phyloP scores from a whole-genome alignment of 2,113 vertebrate species.

The Oryzias woworae region DNA sequence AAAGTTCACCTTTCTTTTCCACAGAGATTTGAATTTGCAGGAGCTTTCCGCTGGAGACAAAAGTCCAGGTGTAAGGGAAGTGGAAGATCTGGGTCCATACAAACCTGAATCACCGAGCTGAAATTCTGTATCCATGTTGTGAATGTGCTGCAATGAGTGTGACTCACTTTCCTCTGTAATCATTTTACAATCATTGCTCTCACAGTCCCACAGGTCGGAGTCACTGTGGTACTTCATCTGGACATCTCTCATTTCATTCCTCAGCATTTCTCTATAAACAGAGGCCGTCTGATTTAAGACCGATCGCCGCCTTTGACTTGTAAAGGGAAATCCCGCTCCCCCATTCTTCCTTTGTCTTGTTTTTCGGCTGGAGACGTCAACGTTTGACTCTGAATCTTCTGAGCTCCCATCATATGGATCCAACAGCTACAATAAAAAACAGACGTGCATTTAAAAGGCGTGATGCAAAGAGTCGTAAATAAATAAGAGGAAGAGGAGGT shows the following conservation, averaged over 20 bases:
- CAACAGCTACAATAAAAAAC: constrained; percentile 68
- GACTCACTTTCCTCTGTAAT: constrained; percentile 7
- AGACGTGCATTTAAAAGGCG: constrained; percentile 12
- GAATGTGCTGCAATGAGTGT: constrained; percentile 20
- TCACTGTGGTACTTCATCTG: constrained; percentile 65
- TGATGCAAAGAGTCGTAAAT: constrained; percentile 1
- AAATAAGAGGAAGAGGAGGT: neutral
- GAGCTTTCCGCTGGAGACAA: constrained; percentile 12
- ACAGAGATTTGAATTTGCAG: constrained; percentile 15
- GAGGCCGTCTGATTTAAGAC: constrained; percentile 21
- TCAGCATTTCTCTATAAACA: constrained; percentile 24
- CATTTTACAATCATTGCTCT: constrained; percentile 4
- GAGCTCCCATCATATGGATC: constrained; percentile 85
- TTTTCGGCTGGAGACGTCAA: constrained; percentile 27
- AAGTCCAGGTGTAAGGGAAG: neutral
- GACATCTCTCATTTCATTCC: constrained; percentile 24
- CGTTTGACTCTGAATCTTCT: constrained; percentile 79
- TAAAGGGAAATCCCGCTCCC: constrained; percentile 31
- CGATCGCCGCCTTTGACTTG: constrained; percentile 32
- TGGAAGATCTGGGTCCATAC: neutral
- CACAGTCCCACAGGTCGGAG: constrained; percentile 39
- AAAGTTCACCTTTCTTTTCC: constrained; percentile 69
- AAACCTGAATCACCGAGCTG: constrained; percentile 33
- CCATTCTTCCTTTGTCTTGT: constrained; percentile 20
- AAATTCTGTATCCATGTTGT: constrained; percentile 33